These are phyloP conservation scores for Lycorma delicatula DNA, from an alignment of 1,140 invertebrate genomes.

Conservation along the genomic window DNA sequence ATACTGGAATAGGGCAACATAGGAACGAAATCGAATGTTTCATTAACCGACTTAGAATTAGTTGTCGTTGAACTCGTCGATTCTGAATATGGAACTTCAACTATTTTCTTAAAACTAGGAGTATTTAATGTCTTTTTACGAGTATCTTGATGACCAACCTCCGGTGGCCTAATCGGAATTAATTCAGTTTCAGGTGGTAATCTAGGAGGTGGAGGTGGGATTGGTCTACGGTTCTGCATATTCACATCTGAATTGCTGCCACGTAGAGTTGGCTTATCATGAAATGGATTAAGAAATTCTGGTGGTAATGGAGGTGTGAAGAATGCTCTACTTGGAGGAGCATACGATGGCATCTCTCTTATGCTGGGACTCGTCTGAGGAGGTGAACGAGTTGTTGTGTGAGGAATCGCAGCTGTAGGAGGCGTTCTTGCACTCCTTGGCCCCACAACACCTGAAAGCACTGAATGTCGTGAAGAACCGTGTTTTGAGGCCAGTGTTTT, in stretches of 20 bases:
- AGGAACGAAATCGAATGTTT: constrained; percentile 47
- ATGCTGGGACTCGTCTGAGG: constrained; percentile 21
- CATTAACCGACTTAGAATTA: constrained; percentile 35
- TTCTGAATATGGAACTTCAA: constrained; percentile 27
- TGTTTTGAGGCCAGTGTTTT: constrained; percentile 29
- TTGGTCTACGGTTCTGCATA: constrained; percentile 29
- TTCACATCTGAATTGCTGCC: constrained; percentile 46
- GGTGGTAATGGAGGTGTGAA: constrained; percentile 71
- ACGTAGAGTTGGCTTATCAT: constrained; percentile 69
- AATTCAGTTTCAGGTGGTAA: constrained; percentile 65
- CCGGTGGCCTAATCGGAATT: constrained; percentile 63
- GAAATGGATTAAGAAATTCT: constrained; percentile 69
- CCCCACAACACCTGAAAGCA: constrained; percentile 18
- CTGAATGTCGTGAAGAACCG: constrained; percentile 13
- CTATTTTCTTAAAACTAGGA: constrained; percentile 40
- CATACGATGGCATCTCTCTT: constrained; percentile 64
- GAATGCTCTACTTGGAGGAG: constrained; percentile 62
- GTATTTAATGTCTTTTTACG: constrained; percentile 63
- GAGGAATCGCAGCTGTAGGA: constrained; percentile 19
- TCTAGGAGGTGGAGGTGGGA: constrained; percentile 61
- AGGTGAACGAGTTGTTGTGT: neutral
- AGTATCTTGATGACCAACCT: constrained; percentile 38
- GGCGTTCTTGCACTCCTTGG: constrained; percentile 22
- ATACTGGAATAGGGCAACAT: constrained; percentile 59
- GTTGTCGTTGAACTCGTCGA: constrained; percentile 27